phyloP scores from a whole-genome alignment of 2,113 vertebrate species.

The Calidris pygmaea region DNA sequence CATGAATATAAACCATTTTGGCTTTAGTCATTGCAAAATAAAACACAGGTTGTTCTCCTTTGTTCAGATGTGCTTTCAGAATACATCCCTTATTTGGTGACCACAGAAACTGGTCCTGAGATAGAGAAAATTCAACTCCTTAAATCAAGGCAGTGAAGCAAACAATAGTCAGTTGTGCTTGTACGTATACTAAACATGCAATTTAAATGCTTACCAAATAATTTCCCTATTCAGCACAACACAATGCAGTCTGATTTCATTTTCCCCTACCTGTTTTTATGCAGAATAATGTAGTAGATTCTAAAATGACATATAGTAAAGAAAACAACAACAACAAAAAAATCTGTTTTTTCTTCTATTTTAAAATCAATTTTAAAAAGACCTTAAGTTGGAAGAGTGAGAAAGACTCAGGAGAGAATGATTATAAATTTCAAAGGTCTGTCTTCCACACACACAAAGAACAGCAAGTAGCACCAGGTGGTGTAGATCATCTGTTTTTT shows the following conservation, averaged over 20 bases:
- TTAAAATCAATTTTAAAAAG: slow-evolving; percentile 3
- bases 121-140: background rate
- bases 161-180: background rate
- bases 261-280: background rate
- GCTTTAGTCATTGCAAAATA: background rate
- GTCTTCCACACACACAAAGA: slow-evolving; percentile 26
- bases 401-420: background rate
- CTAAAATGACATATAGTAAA: background rate
- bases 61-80: background rate
- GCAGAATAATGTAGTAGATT: background rate
- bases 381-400: background rate
- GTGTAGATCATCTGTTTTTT: slow-evolving; percentile 21
- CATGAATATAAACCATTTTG: background rate
- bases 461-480: slow-evolving; percentile 43
- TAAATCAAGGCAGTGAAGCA: background rate
- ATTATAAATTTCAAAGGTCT: slow-evolving; percentile 45
- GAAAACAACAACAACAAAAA: background rate
- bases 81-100: background rate
- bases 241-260: background rate
- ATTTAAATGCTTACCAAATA: background rate
- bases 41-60: background rate
- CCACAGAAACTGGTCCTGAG: background rate
- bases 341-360: background rate
- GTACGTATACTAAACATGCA: background rate
- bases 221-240: background rate